Base-by-base conservation (phyloP, 2,113 vertebrate genomes). In the Neotragus moschatus region DNA sequence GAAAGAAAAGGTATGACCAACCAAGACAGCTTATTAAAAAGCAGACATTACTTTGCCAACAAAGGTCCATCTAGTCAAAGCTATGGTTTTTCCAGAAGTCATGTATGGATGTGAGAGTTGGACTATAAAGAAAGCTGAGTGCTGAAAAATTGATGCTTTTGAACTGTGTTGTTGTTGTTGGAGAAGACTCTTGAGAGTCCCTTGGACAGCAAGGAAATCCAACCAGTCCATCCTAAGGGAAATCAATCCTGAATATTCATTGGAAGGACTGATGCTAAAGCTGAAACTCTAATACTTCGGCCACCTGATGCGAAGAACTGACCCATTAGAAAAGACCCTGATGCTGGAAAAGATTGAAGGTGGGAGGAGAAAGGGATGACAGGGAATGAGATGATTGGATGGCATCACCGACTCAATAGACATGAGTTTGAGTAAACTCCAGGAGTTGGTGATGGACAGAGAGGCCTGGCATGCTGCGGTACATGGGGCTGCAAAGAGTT, bases 391-490 rank as follows among this genome's bases (percentile, higher is more conserved):
- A 39, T 70, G 66, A n/a, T 6, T 1, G 10, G 66, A 70, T 70
- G 66, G 9, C n/a, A 70, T 70, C 66, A 70, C 19, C 0, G 0
- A 70, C n/a, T 70, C 10, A 39, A 70, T 39, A n/a, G 66, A 70
- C 66, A 39, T 12, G n/a, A 36, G 10, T 70, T 12, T 70, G 19
- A 23, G n/a, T 70, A 12, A 36, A 70, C n/a, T 39, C 10, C 19
- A 3, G 66, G 9, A 70, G n/a, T 23, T 70, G 19, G n/a, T 39
- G n/a, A 70, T 70, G n/a, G n/a, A 70, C 63, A 23, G 19, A n/a
- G n/a, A 70, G 19, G 19, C 10, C 66, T 70, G 66, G 66, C 1
- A 0, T 39, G 66, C 66, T 70, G n/a, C 0, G 0, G 19, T 70
- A 9, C 66, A 36, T 23, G n/a, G n/a, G 66, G 66, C 12, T 23